Evolutionary conservation across 2,113 vertebrate genomes (phyloP), one percentile per base, ranked within the genome.

Genomic region (Tringa solitaria): DNA sequence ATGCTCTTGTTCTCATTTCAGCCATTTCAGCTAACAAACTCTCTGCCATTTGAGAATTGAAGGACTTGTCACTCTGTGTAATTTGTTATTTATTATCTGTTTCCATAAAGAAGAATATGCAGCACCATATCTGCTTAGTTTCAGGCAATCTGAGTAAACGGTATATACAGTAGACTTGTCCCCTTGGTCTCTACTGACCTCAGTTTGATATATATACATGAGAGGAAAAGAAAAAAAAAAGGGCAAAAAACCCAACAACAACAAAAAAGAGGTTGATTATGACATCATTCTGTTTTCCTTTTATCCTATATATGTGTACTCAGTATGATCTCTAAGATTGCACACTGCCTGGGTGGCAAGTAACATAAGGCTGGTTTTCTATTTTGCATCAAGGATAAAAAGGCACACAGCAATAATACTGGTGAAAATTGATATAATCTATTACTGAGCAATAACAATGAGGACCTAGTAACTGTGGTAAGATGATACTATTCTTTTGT

Each of bases 81-180:
- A 51, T 7, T 23, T 39, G 26, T 3, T 39, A 9, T 73, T 46
- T 86, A 21, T 77, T 77, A 32, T 33, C 21, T n/a, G 2, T 65
- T 83, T 19, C 39, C 9, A 39, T 15, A 28, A 90, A 86, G 27
- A 2, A 65, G 2, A 30, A 41, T n/a, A 14, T 28, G 12, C 22
- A 72, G 4, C 6, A 56, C 24, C 22, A 15, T 51, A 4, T n/a
- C 27, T 65, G 11, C 7, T 60, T 64, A 32, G 8, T 37, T 37
- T 8, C 17, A 75, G 32, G 8, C 5, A 92, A 41, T 16, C 14
- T 39, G 17, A 11, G 35, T 21, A 77, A 68, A 37, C 15, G 2
- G 1, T 43, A 15, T 3, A 65, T 10, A 17, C 2, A 59, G 10
- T 7, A 3, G 2, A 12, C 3, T 41, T 43, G 4, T 43, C 15